Base-by-base conservation (phyloP, 1,140 invertebrate genomes). In the Luehdorfia chinensis region DNA sequence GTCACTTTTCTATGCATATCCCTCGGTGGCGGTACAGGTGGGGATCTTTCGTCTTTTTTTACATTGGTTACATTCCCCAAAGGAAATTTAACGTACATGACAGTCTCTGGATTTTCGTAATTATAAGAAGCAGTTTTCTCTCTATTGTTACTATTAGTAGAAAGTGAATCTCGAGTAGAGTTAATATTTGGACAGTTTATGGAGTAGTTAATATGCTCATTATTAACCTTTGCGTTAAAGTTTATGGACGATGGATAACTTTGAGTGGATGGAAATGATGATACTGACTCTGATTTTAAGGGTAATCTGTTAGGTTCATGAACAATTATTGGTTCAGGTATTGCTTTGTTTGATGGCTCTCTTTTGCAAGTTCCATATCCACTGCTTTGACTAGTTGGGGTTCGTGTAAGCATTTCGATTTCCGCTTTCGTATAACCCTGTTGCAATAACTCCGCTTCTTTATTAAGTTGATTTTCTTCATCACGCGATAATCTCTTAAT, bases 401-500 rank as follows among this genome's bases (percentile, higher is more conserved):
- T 87, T 48, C 84, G 66, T 65, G 73, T 84, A 56, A 87, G 65
- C 78, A 84, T 75, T 73, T 87, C 87, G 23, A 83, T 80, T 57
- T 85, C 84, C 12, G 87, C 80, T 72, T 88, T 84, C 11, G 75
- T 87, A 47, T 87, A 86, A 25, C 81, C 86, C 66, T 80, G 85
- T 51, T 84, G 83, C 28, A 87, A 54, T 39, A 85, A 50, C 55
- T 88, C 88, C 16, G 88, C 89, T 66, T 91, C 90, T 61, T 88
- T 89, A 47, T 89, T 90, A 1, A 89, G 62, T 46, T 89, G 87
- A 12, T 88, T 78, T 67, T 90, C 90, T 23, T 93, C 92, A 48
- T 94, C 93, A 23, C 90, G 88, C 2, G 92, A 93, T 34, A 94
- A 80, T 19, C 94, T 86, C 66, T 93, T 93, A 32, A 93, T 90